Base-by-base conservation (phyloP, 2,888 invertebrate genomes). In the Sipha maydis region DNA sequence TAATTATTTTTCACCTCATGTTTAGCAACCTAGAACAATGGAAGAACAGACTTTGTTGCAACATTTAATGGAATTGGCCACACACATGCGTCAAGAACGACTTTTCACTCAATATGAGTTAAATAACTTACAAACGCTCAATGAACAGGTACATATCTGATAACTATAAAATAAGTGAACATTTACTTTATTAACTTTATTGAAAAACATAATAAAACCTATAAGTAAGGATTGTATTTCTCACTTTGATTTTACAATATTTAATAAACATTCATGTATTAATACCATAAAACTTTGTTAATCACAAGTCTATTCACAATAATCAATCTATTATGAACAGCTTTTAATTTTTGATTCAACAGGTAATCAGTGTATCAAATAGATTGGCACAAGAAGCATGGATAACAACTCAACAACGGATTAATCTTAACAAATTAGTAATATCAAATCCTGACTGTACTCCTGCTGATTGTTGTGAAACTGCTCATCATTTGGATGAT, bases 41-140 rank as follows among this genome's bases (percentile, higher is more conserved):
- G 90, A 90, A 38, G 89, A 89, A 31, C 85, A 89, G 78, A 89
- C 90, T 17, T 89, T 91, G 38, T 75, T 90, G 41, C 93, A 92
- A 92, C 93, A 94, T 90, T 92, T 95, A 90, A 92, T 94, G 89
- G 94, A 95, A 90, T 92, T 96, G 90, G 94, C 95, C 41, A 93
- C 93, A 90, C 95, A 96, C 91, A 93, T 97, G 90, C 94, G 96
- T 89, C 95, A 96, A 91, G 98, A 98, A 92, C 95, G 96, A 91
- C 93, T 98, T 89, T 97, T 97, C 92, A 96, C 97, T 88, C 94
- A 94, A 90, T 95, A 96, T 5, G 98, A 98, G 92, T 95, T 96
- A 92, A 95, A 95, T 91, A 95, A 96, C 92, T 94, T 97, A 91
- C 95, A 95, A 91, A 94, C 94, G 91, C 93, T 97, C 61, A 96